These are phyloP conservation scores for Chelonus insularis DNA, from an alignment of 1,140 invertebrate genomes.

Conservation along the genomic window DNA sequence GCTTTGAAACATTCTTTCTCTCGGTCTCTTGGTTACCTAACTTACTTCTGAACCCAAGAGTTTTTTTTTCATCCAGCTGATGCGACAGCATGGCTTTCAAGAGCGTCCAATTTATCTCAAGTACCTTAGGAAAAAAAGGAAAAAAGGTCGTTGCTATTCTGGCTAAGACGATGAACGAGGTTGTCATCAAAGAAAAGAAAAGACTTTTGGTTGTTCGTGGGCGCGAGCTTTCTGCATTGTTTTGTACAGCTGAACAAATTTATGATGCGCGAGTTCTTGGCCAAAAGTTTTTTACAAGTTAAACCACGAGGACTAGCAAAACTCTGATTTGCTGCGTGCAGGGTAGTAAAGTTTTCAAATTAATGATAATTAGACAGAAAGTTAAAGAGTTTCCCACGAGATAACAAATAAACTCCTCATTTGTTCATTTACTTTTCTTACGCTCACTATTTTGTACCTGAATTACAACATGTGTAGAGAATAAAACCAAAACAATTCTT, in stretches of 20 bases:
- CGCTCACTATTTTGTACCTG: slow-evolving; percentile 6
- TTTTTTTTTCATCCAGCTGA: slow-evolving; percentile 18
- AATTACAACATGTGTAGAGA: not conserved
- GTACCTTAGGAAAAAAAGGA: not conserved
- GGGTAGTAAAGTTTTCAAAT: slow-evolving; percentile 53
- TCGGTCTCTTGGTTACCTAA: slow-evolving; percentile 13
- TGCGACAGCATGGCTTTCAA: slow-evolving; percentile 22
- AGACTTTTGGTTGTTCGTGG: not conserved
- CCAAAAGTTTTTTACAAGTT: slow-evolving; percentile 10
- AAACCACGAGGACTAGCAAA: not conserved
- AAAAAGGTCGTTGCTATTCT: too few relatives aligned
- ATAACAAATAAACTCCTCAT: slow-evolving; percentile 47
- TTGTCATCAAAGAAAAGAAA: slow-evolving; percentile 4
- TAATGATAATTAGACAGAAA: slow-evolving; percentile 57
- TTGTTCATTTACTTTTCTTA: not conserved
- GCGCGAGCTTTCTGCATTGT: slow-evolving; percentile 33
- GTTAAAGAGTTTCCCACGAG: slow-evolving; percentile 44
- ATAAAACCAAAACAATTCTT: too few relatives aligned
- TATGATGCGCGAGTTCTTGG: slow-evolving; percentile 40
- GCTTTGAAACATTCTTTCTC: slow-evolving; percentile 23
- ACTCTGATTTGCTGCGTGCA: not conserved
- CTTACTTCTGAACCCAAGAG: slow-evolving; percentile 7
- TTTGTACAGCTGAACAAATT: slow-evolving; percentile 38
- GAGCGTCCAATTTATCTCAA: slow-evolving; percentile 18
- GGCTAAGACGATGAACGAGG: not conserved